phyloP scores from a whole-genome alignment of 2,113 vertebrate species.

The Climacteris rufus region DNA sequence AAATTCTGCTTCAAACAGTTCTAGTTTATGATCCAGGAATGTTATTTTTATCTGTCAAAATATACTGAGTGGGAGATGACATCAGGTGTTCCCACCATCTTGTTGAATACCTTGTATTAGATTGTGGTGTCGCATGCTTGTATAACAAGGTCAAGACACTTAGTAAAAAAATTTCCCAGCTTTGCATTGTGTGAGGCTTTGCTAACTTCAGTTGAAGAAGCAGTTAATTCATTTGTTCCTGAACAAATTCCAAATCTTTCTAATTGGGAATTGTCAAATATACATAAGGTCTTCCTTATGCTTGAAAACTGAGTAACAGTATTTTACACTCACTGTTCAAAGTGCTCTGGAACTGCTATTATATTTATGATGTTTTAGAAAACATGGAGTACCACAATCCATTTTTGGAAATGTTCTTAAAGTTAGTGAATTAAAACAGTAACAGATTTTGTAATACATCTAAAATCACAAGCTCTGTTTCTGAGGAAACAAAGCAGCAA shows the following conservation, averaged over 20 bases:
- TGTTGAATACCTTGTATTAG: background rate
- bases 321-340: background rate
- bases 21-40: constrained; percentile 41
- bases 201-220: constrained; percentile 13
- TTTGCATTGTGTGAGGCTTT: constrained; percentile 5
- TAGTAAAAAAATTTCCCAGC: constrained; percentile 5
- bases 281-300: constrained; percentile 2
- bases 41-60: constrained; percentile 24
- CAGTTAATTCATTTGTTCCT: constrained; percentile 43
- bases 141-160: constrained; percentile 19
- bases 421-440: background rate
- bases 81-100: background rate
- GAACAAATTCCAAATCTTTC: constrained; percentile 62
- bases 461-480: constrained; percentile 14
- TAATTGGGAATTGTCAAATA: constrained; percentile 36
- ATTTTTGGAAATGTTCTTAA: constrained; percentile 19
- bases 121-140: background rate
- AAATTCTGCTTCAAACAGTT: constrained; percentile 49
- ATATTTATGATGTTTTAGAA: background rate
- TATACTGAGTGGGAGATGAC: background rate
- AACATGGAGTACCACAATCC: background rate
- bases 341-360: background rate
- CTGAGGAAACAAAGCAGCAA: constrained; percentile 19
- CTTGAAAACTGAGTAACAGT: background rate
- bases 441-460: background rate